Evolutionary conservation across 2,888 invertebrate species (phyloP), one percentile per base, ranked within the genome.

Genomic region (Lobophora halterata): DNA sequence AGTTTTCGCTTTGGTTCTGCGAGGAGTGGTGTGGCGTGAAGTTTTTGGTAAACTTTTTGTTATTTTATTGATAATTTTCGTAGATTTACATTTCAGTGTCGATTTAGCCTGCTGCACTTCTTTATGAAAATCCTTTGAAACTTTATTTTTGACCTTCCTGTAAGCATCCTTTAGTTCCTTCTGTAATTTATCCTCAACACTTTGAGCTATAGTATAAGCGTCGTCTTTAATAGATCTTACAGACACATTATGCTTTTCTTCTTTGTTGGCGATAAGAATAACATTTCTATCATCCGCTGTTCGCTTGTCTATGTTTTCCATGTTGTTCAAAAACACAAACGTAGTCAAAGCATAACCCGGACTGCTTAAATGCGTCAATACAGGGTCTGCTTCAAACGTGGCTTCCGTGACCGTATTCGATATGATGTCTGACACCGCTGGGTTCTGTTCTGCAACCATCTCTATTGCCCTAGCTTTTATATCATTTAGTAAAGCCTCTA

Each of bases 401-500:
- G 65, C 49, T 55, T 72, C 70, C 6, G 69, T 72, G 0, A 62
- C 71, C 14, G 68, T 43, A 24, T 56, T 74, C 3, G 59, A 53
- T 25, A 73, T 61, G 3, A 75, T 41, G 11, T 62, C 61, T 2
- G 56, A 48, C 0, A 71, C 16, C 3, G 52, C 38, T n/a, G 69
- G 66, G 11, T 37, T 62, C 27, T 71, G 64, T 33, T 60, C 58
- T 4, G 55, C 32, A 5, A 71, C 49, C 44, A 59, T 65, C 37
- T 67, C 42, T 11, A 70, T 46, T 1, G 71, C 67, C 48, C 61
- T 71, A 7, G 54, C 39, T 58, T 79, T 80, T 6, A 78, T 69
- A 38, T 68, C 58, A 36, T 71, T 64, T 0, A 82, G 56, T 21
- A 79, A 34, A 8, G 42, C 49, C 57, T 81, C 80, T 26, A 81